Base-by-base conservation (phyloP, 2,113 vertebrate species). In the Cranoglanis bouderius region DNA sequence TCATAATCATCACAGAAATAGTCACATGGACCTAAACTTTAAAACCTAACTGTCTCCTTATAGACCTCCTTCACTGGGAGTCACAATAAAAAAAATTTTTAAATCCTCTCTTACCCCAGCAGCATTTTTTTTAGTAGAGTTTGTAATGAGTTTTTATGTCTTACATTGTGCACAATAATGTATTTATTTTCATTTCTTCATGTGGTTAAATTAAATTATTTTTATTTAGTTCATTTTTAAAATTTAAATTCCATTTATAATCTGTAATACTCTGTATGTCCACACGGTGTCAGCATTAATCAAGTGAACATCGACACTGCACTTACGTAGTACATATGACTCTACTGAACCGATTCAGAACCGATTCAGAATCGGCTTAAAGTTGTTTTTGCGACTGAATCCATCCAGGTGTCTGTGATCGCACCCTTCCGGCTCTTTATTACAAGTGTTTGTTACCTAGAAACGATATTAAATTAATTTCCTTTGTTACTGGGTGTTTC, bases 241-340 rank as follows among this genome's bases (percentile, higher is more conserved):
- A 35, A 18, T 19, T 38, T 65, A 24, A 61, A 72, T 53, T 14
- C 16, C 29, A 67, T 26, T 26, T 2, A 9, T 21, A 38, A n/a
- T 32, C 51, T 86, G 67, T 46, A 91, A 91, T 3, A 57, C 7
- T 9, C 35, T 81, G 35, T 92, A 88, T 92, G 92, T 92, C 92
- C 92, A 92, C 92, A 91, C 90, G 91, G 40, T 40, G 84, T 55
- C 84, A 86, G 43, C 32, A 78, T 35, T 55, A 26, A 3, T 32
- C 32, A 55, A 40, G 10, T 75, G 55, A 88, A 12, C n/a, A 82
- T 1, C 40, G 29, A 38, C n/a, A 35, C 14, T 18, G 51, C 29
- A 26, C 43, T 7, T 21, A 6, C 12, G 1, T n/a, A 67, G 19
- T 32, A 16, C 3, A n/a, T 13, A 10, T 29, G 61, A 65, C 61